Base-by-base conservation (phyloP, 1,140 invertebrate species). In the Drosophila asahinai region DNA sequence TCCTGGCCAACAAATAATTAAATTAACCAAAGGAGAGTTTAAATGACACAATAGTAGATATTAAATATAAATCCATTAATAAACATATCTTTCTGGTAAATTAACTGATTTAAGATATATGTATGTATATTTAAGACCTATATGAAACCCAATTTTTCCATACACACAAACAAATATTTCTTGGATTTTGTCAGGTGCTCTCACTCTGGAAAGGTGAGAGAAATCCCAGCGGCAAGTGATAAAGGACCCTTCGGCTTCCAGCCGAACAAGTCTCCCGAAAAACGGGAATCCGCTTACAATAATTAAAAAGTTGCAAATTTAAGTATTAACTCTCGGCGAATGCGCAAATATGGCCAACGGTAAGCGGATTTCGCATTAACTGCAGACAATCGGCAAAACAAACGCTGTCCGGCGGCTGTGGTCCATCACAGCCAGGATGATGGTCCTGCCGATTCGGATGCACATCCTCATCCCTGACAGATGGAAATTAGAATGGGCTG, bases 221-320 rank as follows among this genome's bases (percentile, higher is more conserved):
- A 68, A 47, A 45, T 52, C 27, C 63, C 38, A 62, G 43, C 19
- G 45, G 36, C 60, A 65, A 54, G 63, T 71, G 64, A 68, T 30
- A 36, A 68, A 40, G 67, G 49, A 54, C 49, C n/a, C 43, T 72
- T 6, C n/a, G 52, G 19, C 42, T 71, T 17, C 36, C 48, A 60
- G 54, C 36, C 45, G 11, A 67, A 84, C 81, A 84, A 83, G 82
- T 83, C 73, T 68, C 42, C 57, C 62, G 36, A 47, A 47, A 51
- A 63, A 30, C 61, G 66, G 49, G 77, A 91, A 91, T 89, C 89
- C 84, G 89, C 76, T 91, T 91, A 91, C 67, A 82, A 81, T 86
- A 91, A 91, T 91, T 91, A 89, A 84, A 91, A 91, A 91, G 89
- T 91, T 84, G 87, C 86, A 83, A 91, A 91, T 81, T 87, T 73